Base-by-base conservation (phyloP, 2,113 vertebrate genomes). In the Heterotilapia buettikoferi region DNA sequence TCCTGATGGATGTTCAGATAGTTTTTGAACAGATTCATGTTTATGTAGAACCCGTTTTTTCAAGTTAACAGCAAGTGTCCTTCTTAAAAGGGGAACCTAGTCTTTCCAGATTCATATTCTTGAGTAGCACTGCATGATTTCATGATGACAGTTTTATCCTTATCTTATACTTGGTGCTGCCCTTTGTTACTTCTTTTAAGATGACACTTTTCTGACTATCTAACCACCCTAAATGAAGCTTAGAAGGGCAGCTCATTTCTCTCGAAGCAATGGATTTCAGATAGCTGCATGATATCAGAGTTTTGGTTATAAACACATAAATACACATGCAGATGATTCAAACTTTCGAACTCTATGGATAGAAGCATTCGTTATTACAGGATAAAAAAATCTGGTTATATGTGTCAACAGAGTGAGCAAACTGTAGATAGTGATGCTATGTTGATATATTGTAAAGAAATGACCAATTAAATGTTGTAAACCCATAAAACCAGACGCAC, bases 401-500 rank as follows among this genome's bases (percentile, higher is more conserved):
- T n/a, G 84, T 7, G 57, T 84, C 26, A 10, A 52, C 40, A 40
- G 10, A 56, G 21, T 29, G 13, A 81, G 47, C 18, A 33, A 82
- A 82, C 61, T 68, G 85, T 10, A 56, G n/a, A 36, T 9, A 56
- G 7, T 54, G 29, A 57, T 84, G 53, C 80, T 61, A 16, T 63
- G 63, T 50, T 92, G 84, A 84, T 50, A 82, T 89, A 79, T 61
- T 5, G 6, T 40, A 14, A 18, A 45, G 14, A 61, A 88, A 59
- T n/a, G 45, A 80, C 31, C 47, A 5, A 80, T 90, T 81, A 88
- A 83, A 66, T 80, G 68, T 79, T 36, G 29, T 29, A 68, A 82
- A 83, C 21, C 79, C 45, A 91, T 94, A 90, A 92, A 91, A 76
- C 5, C 52, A 43, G 86, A 83, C 31, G 19, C 57, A 53, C 3